Conservation (phyloP, 1,140 invertebrate species). For the Triops longicaudatus region DNA sequence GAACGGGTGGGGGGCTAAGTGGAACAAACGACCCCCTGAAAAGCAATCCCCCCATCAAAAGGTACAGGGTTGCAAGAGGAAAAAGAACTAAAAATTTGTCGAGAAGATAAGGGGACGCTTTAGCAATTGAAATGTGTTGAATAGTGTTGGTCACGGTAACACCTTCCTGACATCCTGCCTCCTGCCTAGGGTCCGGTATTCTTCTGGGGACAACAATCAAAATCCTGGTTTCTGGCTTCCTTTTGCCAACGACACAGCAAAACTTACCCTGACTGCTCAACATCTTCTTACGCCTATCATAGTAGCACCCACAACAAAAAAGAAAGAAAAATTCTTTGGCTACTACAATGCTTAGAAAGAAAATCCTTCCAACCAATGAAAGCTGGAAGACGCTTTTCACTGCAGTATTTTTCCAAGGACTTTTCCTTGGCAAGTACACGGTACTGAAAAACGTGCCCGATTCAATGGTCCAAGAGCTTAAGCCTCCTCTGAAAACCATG, state of each 20-base stretch:
- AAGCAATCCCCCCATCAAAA: not conserved
- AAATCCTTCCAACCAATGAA: not conserved
- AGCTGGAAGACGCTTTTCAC: not conserved
- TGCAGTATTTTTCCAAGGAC: not conserved
- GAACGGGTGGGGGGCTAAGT: not conserved
- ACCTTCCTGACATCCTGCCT: conserved; percentile 14
- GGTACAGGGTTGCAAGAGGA: not conserved
- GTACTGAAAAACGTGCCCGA: not conserved
- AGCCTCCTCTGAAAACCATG: not conserved
- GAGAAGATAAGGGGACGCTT: conserved; percentile 9
- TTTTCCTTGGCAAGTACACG: not conserved
- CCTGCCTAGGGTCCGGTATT: not conserved
- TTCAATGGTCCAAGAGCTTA: not conserved
- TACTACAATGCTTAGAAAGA: not conserved
- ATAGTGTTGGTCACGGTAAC: conserved; percentile 6
- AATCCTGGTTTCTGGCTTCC: not conserved
- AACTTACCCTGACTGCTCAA: not conserved
- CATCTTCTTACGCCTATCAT: not conserved
- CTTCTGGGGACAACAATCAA: not conserved
- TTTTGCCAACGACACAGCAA: not conserved
- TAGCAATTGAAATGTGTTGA: conserved; percentile 13
- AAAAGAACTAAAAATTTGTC: not conserved
- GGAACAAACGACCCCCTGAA: not conserved
- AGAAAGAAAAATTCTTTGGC: not conserved
- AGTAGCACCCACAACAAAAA: not conserved